These are phyloP conservation scores for Hippopotamyrus pictus DNA, from an alignment of 2,797 vertebrate species.

Conservation along the genomic window DNA sequence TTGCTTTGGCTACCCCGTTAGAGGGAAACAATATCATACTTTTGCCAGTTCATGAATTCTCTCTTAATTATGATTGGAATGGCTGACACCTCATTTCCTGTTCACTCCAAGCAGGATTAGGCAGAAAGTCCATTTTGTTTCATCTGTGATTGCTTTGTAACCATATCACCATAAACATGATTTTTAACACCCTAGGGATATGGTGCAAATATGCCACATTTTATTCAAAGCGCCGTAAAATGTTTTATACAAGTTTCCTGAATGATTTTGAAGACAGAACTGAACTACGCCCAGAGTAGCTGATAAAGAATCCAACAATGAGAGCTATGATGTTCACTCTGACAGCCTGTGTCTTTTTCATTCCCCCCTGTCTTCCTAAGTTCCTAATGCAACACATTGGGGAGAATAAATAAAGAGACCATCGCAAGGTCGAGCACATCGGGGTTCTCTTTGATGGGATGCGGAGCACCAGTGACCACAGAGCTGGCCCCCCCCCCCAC, in stretches of 20 bases:
- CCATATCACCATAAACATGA: neutral
- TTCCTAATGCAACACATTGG: conserved; percentile 29
- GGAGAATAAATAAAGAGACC: conserved; percentile 20
- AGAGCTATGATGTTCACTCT: conserved; percentile 39
- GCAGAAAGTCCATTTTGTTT: conserved; percentile 5
- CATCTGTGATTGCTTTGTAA: neutral
- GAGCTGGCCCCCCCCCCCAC: conserved; percentile 5
- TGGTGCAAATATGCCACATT: neutral
- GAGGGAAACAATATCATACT: neutral
- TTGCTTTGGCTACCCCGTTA: neutral
- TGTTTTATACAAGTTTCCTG: neutral
- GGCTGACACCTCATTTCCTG: neutral
- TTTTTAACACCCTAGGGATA: neutral
- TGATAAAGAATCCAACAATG: conserved; percentile 51
- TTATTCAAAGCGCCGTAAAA: neutral
- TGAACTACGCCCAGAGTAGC: conserved; percentile 37
- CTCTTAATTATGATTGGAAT: conserved; percentile 1
- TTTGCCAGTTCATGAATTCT: conserved; percentile 5
- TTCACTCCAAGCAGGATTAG: neutral
- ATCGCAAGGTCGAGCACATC: conserved; percentile 35
- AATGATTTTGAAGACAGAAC: neutral
- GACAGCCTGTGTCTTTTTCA: neutral
- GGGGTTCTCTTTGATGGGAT: conserved; percentile 27
- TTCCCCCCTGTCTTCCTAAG: neutral
- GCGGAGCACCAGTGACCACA: neutral